These are phyloP conservation scores for Chlorops oryzae DNA, from an alignment of 1,140 invertebrate species.

Conservation along the genomic window DNA sequence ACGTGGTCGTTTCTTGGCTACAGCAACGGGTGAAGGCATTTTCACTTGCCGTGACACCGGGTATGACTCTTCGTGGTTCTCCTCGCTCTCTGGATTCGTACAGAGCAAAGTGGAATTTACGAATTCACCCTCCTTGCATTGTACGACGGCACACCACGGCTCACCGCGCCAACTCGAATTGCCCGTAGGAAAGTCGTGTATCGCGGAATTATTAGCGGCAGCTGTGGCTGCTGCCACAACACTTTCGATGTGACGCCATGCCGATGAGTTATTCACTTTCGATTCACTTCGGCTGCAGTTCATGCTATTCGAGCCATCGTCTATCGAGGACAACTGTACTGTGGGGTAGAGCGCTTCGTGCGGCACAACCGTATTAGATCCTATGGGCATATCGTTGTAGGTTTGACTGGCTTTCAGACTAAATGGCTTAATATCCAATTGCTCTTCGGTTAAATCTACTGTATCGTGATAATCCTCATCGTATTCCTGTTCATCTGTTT, in stretches of 20 bases:
- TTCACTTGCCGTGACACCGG: too few relatives aligned
- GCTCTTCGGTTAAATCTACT: slow-evolving; percentile 9
- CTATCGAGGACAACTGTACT: not conserved
- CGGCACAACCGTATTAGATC: not conserved
- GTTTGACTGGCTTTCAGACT: slow-evolving; percentile 1
- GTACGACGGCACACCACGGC: slow-evolving; percentile 1
- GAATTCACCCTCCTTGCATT: slow-evolving; percentile 9
- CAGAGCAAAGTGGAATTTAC: slow-evolving; percentile 5
- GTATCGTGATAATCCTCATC: not conserved
- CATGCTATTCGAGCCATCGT: not conserved
- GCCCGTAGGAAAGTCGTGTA: not conserved
- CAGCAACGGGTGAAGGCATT: too few relatives aligned
- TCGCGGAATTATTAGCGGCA: not conserved
- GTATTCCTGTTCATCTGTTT: not conserved
- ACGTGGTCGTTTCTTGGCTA: not conserved
- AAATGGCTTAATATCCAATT: slow-evolving; percentile 11
- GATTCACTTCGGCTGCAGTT: too few relatives aligned
- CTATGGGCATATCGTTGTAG: not conserved
- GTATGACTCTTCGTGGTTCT: not conserved
- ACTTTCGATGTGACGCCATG: too few relatives aligned
- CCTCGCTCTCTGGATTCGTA: not conserved
- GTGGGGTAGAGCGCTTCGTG: not conserved
- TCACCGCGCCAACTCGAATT: not conserved
- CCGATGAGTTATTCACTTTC: too few relatives aligned
- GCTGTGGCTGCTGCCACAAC: too few relatives aligned